phyloP scores from a whole-genome alignment of 1,140 invertebrate genomes.

The Panulirus ornatus region DNA sequence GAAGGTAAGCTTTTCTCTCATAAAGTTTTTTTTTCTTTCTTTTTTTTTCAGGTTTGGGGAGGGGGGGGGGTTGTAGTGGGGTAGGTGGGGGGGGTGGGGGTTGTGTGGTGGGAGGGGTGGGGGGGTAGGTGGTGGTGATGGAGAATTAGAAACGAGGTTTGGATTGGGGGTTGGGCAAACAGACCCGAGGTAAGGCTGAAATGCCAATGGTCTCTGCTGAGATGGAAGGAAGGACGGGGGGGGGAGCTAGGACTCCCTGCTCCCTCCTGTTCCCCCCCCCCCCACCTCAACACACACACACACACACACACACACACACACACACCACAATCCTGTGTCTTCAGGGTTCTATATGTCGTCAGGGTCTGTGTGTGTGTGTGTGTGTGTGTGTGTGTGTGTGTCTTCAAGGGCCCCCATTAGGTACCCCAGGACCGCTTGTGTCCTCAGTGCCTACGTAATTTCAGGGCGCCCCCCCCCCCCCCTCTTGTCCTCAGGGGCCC shows the following conservation, averaged over 20 bases:
- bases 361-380: background rate
- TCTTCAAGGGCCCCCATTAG: too few relatives aligned
- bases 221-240: background rate
- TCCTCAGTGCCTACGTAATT: too few relatives aligned
- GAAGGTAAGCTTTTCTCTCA: too few relatives aligned
- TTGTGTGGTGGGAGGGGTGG: too few relatives aligned
- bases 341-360: too few relatives aligned
- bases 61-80: too few relatives aligned
- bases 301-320: background rate
- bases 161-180: constrained; percentile 47
- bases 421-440: too few relatives aligned
- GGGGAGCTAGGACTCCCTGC: background rate
- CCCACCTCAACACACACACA: background rate
- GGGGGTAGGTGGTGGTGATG: too few relatives aligned
- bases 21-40: background rate
- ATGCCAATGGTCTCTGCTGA: constrained; percentile 35
- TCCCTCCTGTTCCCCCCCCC: too few relatives aligned
- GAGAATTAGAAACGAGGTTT: constrained; percentile 41
- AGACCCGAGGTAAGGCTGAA: constrained; percentile 1
- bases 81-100: too few relatives aligned
- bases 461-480: too few relatives aligned
- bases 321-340: background rate
- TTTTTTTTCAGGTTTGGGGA: background rate
- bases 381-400: background rate
- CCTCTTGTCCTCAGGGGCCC: too few relatives aligned